A percentile compares a stretch with the other conserved stretches of the same genome.
Evolutionary conservation across 2,113 vertebrate species (phyloP).

Genomic region (Chaetops frenatus): DNA sequence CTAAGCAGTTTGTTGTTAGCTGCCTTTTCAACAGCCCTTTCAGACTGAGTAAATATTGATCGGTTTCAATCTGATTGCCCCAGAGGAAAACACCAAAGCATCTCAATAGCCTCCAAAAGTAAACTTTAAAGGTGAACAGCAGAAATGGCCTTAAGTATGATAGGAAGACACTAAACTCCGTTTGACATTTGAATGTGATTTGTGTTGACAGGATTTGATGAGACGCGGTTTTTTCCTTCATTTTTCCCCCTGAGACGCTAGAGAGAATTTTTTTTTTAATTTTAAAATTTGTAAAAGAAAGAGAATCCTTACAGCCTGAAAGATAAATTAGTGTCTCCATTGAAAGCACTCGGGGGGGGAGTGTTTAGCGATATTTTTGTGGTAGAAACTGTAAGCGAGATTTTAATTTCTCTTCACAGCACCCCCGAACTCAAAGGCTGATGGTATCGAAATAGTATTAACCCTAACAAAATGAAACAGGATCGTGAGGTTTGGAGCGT

Average conservation of each 20-base stretch:
- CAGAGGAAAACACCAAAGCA: constrained; percentile 77
- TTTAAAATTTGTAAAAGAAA: background rate
- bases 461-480: background rate
- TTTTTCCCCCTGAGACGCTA: background rate
- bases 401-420: background rate
- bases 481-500: background rate
- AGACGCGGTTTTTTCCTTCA: background rate
- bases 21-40: constrained; percentile 86
- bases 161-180: constrained; percentile 31
- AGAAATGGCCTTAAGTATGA: constrained; percentile 44
- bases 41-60: constrained; percentile 89
- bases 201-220: background rate
- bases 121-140: constrained; percentile 76
- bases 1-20: constrained; percentile 84
- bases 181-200: background rate
- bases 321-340: background rate
- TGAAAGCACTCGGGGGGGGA: background rate
- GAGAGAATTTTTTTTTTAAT: background rate
- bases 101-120: constrained; percentile 77
- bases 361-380: background rate
- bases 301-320: background rate
- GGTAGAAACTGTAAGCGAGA: background rate
- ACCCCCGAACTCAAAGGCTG: background rate
- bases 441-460: background rate
- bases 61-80: constrained; percentile 82